Conservation (phyloP, 2,888 invertebrate genomes). For the Myathropa florea region DNA sequence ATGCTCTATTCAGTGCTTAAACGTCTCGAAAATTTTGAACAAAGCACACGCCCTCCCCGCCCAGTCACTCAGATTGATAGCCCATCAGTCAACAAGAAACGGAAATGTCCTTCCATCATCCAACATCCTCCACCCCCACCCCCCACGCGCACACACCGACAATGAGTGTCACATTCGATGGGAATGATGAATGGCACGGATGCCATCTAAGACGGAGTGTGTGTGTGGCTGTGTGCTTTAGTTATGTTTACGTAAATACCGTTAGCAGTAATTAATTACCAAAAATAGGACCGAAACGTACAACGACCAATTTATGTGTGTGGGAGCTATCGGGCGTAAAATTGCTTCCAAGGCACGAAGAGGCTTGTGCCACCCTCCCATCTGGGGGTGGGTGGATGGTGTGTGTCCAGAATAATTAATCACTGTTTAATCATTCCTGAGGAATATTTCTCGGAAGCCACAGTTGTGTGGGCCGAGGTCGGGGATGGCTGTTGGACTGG, state of each 20-base stretch:
- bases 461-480: neutral
- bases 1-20: neutral
- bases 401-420: conserved; percentile 66
- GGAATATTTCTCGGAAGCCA: conserved; percentile 20
- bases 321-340: neutral
- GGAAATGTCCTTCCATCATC: conserved; percentile 6
- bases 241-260: conserved; percentile 57
- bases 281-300: conserved; percentile 44
- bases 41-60: neutral
- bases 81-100: conserved; percentile 1
- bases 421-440: conserved; percentile 56
- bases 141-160: neutral
- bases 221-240: neutral
- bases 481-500: neutral
- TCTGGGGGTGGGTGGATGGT: neutral
- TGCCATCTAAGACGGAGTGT: neutral
- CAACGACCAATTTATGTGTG: neutral
- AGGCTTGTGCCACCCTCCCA: neutral
- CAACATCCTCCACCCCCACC: neutral
- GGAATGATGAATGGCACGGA: conserved; percentile 56
- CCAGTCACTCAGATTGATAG: neutral
- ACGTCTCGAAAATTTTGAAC: neutral
- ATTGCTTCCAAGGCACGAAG: neutral
- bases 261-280: conserved; percentile 66
- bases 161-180: conserved; percentile 21